Conservation (phyloP, 2,888 invertebrate genomes). For the Lepidonotus clava region DNA sequence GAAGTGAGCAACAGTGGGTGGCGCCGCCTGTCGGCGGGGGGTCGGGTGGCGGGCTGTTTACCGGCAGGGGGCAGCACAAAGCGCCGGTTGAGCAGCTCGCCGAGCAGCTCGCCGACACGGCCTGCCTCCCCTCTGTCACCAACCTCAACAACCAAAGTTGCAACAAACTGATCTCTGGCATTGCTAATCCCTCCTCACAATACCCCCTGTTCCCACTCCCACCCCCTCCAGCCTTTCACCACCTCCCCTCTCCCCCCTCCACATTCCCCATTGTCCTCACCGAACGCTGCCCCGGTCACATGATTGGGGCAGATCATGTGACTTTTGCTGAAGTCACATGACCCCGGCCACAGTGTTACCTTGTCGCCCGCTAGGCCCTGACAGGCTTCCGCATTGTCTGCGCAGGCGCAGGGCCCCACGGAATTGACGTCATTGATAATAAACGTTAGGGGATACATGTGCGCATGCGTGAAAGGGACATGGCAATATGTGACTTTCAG, state of each 20-base stretch:
- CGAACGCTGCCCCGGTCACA: neutral
- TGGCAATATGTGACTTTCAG: too few species aligned
- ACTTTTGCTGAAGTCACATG: neutral
- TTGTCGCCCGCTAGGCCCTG: neutral
- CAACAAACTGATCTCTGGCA: neutral
- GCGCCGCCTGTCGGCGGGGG: slow-evolving; percentile 43
- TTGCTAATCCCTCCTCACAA: too few species aligned
- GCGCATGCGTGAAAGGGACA: neutral
- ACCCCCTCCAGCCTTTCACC: too few species aligned
- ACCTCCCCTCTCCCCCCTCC: neutral
- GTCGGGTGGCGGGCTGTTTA: slow-evolving; percentile 16
- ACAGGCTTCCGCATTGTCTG: neutral
- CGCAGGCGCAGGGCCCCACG: neutral
- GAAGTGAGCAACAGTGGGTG: slow-evolving; percentile 30
- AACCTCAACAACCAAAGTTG: neutral
- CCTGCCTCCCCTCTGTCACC: neutral
- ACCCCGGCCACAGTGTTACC: neutral
- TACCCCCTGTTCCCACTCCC: too few species aligned
- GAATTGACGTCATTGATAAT: neutral
- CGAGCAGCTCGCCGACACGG: neutral
- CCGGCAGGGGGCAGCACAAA: slow-evolving; percentile 1
- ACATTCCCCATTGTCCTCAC: neutral
- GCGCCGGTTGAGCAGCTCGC: neutral
- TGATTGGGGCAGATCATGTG: neutral
- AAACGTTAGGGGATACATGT: neutral